Percentiles rank a stretch among this genome's conserved stretches.
phyloP scores from a whole-genome alignment of 2,113 vertebrate species.

The Pontoporia blainvillei region DNA sequence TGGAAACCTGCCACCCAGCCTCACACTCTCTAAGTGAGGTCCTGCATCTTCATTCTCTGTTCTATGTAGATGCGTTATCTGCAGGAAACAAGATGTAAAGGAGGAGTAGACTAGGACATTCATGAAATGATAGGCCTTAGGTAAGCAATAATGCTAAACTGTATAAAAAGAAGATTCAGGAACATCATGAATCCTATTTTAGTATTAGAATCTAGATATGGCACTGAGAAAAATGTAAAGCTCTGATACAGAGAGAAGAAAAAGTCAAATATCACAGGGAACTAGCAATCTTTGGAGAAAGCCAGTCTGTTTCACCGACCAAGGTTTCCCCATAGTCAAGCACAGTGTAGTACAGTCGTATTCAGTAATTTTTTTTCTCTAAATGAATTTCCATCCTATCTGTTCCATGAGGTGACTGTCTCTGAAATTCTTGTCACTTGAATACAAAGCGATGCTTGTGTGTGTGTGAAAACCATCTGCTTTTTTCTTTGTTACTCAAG shows the following conservation, averaged over 20 bases:
- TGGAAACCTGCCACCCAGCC: neutral
- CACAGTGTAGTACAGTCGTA: neutral
- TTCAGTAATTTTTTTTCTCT: neutral
- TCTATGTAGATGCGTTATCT: neutral
- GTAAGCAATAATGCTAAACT: neutral
- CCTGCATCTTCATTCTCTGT: neutral
- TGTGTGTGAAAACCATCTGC: neutral
- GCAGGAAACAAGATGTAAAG: neutral
- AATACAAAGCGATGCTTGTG: neutral
- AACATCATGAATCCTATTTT: neutral
- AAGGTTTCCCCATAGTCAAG: neutral
- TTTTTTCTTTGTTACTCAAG: conserved; percentile 12
- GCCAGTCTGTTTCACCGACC: neutral
- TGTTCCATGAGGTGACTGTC: neutral
- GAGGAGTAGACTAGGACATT: neutral
- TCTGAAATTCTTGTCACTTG: conserved; percentile 27
- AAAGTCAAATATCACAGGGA: neutral
- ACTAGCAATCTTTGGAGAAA: neutral
- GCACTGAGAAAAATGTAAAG: neutral
- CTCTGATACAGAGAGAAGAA: neutral
- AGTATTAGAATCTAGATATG: neutral
- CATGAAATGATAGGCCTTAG: neutral
- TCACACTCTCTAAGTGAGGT: neutral
- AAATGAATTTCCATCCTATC: neutral
- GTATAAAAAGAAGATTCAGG: neutral